A percentile compares a stretch with the other conserved stretches of the same genome.
Evolutionary conservation across 2,113 vertebrate species (phyloP).

Genomic region (Dendrocopos noguchii): DNA sequence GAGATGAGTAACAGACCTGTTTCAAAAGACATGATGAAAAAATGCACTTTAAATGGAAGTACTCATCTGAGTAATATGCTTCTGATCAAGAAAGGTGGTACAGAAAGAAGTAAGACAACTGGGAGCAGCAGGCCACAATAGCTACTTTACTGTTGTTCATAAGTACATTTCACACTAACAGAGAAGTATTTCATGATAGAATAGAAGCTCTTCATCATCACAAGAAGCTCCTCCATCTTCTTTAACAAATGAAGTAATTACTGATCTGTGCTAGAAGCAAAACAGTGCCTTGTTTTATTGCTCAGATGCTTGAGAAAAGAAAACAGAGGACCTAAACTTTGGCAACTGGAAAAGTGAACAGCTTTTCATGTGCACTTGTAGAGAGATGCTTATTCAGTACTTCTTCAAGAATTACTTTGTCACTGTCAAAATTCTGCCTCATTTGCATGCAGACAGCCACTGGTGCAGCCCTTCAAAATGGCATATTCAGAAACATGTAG

Average conservation of each 20-base stretch:
- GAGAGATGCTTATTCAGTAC: background rate
- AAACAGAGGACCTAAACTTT: background rate
- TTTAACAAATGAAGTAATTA: background rate
- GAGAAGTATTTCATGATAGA: background rate
- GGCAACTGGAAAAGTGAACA: background rate
- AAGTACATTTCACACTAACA: background rate
- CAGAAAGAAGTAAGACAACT: background rate
- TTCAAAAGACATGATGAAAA: background rate
- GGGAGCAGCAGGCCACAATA: background rate
- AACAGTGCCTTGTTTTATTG: background rate
- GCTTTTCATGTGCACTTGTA: background rate
- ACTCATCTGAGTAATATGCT: background rate
- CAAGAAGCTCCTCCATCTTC: background rate
- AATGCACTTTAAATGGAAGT: background rate
- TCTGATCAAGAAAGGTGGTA: background rate
- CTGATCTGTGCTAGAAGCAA: background rate
- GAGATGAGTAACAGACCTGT: background rate
- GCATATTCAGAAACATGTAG: background rate
- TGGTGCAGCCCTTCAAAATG: background rate
- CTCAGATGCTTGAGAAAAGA: background rate
- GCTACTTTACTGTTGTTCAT: background rate
- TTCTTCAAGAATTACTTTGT: background rate
- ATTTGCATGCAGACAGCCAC: background rate
- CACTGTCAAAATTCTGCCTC: background rate
- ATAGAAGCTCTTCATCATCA: background rate